Conservation (phyloP, 2,113 vertebrate genomes). For the Centropus bengalensis region DNA sequence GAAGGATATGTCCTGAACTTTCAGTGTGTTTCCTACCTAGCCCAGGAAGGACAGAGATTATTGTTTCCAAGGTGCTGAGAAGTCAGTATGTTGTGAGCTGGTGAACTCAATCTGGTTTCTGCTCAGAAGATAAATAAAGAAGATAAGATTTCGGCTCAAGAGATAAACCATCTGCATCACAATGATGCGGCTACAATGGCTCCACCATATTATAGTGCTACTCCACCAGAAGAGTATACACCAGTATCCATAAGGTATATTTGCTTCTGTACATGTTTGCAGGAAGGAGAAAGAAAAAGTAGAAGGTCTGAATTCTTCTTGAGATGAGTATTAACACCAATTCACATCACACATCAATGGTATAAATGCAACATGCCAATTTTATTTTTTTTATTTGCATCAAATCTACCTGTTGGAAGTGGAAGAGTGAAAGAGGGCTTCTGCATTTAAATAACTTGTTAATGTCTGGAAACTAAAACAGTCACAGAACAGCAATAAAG, state of each 20-base stretch:
- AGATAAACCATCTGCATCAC: not conserved
- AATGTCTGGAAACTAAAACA: conserved; percentile 63
- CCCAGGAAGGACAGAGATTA: not conserved
- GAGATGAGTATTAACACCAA: not conserved
- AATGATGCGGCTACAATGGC: not conserved
- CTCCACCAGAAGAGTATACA: not conserved
- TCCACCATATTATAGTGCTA: not conserved
- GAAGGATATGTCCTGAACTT: not conserved
- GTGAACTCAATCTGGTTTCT: not conserved
- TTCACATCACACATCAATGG: not conserved
- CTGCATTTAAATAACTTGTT: conserved; percentile 42
- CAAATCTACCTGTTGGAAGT: not conserved
- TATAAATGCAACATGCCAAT: not conserved
- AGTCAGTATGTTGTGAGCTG: not conserved
- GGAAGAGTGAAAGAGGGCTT: not conserved
- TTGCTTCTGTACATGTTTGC: not conserved
- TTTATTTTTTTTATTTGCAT: not conserved
- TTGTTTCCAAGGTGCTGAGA: not conserved
- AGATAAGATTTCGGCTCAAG: no score
- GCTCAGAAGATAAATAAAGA: not conserved
- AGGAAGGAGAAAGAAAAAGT: not conserved
- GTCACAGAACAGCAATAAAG: conserved; percentile 70
- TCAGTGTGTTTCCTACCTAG: not conserved
- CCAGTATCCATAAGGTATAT: not conserved
- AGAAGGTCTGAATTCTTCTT: not conserved